Evolutionary conservation across 2,113 vertebrate genomes (phyloP).

Genomic region (Nibea albiflora): DNA sequence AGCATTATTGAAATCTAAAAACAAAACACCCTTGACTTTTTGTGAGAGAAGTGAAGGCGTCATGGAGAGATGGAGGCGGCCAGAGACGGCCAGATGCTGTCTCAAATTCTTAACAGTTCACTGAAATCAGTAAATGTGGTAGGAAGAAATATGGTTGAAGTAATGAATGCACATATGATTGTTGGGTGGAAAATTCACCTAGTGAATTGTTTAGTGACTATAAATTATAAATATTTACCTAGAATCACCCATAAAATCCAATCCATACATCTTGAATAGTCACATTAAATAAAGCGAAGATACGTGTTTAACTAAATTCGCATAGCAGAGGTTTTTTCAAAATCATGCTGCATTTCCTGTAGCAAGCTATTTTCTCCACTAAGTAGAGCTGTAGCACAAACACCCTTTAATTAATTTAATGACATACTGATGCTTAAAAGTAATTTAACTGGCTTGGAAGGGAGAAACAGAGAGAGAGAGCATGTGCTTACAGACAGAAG

Average conservation of each 20-base stretch:
- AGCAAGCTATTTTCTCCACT: not conserved
- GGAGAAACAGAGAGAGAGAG: too few relatives aligned
- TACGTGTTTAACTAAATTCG: too few relatives aligned
- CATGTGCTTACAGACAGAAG: not conserved
- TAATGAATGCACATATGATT: not conserved
- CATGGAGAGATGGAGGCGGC: constrained; percentile 4
- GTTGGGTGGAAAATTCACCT: not conserved
- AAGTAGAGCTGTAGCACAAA: not conserved
- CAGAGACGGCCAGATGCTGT: not conserved
- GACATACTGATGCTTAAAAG: not conserved
- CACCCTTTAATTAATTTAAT: constrained; percentile 1
- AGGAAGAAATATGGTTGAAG: constrained; percentile 4
- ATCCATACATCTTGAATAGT: too few relatives aligned
- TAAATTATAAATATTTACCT: not conserved
- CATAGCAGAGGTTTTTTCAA: too few relatives aligned
- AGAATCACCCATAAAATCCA: too few relatives aligned
- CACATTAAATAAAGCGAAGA: too few relatives aligned
- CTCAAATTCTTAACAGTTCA: not conserved
- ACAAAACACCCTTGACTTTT: constrained; percentile 52
- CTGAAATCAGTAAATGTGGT: not conserved
- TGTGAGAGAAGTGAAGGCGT: not conserved
- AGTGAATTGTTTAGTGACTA: not conserved
- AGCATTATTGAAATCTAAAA: constrained; percentile 55
- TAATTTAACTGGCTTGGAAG: not conserved
- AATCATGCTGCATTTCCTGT: not conserved